Evolutionary conservation across 2,797 vertebrate genomes (phyloP).

Genomic region (Chiroxiphia lanceolata): DNA sequence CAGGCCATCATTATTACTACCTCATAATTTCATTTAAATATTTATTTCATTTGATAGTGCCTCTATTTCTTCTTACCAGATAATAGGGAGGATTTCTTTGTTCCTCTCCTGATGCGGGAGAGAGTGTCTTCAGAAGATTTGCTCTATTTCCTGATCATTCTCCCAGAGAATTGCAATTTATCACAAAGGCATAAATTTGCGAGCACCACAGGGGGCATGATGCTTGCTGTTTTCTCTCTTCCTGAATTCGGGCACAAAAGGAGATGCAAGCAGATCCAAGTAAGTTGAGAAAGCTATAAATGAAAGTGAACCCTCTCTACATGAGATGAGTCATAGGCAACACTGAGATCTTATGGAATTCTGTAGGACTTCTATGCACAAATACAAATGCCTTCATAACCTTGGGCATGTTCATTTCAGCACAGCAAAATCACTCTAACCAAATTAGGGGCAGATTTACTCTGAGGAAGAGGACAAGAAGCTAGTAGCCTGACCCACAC

Average conservation of each 20-base stretch:
- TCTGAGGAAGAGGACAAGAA: neutral
- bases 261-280: neutral
- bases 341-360: neutral
- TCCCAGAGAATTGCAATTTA: neutral
- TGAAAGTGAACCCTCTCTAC: neutral
- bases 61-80: neutral
- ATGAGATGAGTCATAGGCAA: neutral
- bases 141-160: neutral
- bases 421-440: neutral
- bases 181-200: neutral
- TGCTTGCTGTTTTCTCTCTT: neutral
- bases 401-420: neutral
- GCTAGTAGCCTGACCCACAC: neutral
- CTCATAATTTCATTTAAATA: neutral
- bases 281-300: neutral
- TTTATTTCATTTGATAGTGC: neutral
- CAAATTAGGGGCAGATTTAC: neutral
- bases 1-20: neutral
- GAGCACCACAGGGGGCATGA: neutral
- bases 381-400: neutral
- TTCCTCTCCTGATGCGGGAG: neutral
- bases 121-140: neutral
- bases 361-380: neutral
- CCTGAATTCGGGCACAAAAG: neutral
- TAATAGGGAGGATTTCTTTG: neutral